Percentiles rank a stretch among this genome's conserved stretches.
phyloP scores from a whole-genome alignment of 2,113 vertebrate species.

The Cebus imitator region DNA sequence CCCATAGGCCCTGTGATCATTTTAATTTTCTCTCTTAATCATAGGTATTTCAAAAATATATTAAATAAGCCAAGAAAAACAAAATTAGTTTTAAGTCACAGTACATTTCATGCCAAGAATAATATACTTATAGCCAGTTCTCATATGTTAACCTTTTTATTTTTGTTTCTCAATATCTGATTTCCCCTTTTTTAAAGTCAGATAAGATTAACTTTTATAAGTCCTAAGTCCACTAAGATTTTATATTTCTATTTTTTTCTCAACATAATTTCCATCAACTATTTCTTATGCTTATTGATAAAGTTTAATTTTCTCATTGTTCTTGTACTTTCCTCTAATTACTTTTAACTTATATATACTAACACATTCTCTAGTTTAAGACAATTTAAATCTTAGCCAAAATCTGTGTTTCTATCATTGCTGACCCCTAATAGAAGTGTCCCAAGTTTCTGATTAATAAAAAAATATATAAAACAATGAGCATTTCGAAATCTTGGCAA shows the following conservation, averaged over 20 bases:
- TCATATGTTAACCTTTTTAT: not conserved
- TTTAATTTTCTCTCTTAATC: not conserved
- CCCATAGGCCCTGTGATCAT: too few relatives aligned
- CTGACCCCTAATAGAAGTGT: not conserved
- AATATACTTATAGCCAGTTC: not conserved
- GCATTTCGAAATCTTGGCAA: not conserved
- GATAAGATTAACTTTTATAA: not conserved
- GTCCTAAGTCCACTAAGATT: not conserved
- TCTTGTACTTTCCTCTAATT: not conserved
- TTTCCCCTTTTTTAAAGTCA: not conserved
- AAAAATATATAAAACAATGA: not conserved
- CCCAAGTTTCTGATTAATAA: not conserved
- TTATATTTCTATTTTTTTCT: not conserved
- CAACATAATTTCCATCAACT: not conserved
- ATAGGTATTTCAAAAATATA: not conserved
- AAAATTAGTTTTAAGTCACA: not conserved
- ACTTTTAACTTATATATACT: not conserved
- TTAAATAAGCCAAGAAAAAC: not conserved
- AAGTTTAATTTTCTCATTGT: not conserved
- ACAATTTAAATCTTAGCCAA: not conserved
- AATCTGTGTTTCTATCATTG: not conserved
- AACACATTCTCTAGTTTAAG: not conserved
- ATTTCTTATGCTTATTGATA: not conserved
- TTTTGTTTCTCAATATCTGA: conserved; percentile 31
- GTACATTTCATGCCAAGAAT: not conserved